Evolutionary conservation across 1,140 invertebrate species (phyloP).

Genomic region (Drosophila leontia): DNA sequence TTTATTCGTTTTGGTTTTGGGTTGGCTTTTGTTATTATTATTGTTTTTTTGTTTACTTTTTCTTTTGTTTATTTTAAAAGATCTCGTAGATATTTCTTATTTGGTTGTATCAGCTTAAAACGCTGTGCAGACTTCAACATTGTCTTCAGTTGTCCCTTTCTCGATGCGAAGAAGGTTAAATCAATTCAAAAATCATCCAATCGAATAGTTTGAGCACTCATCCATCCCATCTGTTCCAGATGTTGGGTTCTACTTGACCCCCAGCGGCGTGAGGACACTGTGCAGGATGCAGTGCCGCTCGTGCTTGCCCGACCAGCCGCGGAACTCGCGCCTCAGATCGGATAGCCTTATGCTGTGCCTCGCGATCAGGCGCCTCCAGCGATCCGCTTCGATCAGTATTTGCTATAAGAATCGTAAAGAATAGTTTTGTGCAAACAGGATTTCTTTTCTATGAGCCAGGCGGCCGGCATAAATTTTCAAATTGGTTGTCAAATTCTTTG

Average conservation of each 20-base stretch:
- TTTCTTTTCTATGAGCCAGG: constrained; percentile 38
- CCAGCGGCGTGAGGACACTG: constrained; percentile 80
- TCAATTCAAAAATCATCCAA: constrained; percentile 55
- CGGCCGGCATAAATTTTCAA: constrained; percentile 35
- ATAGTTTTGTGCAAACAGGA: constrained; percentile 66
- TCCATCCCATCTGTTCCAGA: constrained; percentile 22
- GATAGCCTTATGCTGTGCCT: constrained; percentile 76
- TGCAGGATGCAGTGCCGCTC: constrained; percentile 84
- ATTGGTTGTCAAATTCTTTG: constrained; percentile 22
- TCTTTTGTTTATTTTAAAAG: constrained; percentile 48
- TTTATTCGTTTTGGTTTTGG: constrained; percentile 54
- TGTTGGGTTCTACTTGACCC: constrained; percentile 65
- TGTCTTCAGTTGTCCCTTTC: constrained; percentile 53
- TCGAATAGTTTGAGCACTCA: constrained; percentile 68
- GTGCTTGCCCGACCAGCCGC: constrained; percentile 83
- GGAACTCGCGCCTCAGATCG: constrained; percentile 82
- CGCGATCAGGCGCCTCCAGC: constrained; percentile 79
- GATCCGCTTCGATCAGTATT: constrained; percentile 82
- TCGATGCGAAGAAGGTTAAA: constrained; percentile 36
- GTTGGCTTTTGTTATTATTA: constrained; percentile 38
- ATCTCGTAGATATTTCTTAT: constrained; percentile 66
- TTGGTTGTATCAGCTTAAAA: constrained; percentile 79
- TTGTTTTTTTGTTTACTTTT: constrained; percentile 31
- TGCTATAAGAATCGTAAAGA: constrained; percentile 78
- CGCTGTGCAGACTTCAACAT: constrained; percentile 75